Conservation (phyloP, 2,888 invertebrate species). For the Ornithoptera alexandrae region DNA sequence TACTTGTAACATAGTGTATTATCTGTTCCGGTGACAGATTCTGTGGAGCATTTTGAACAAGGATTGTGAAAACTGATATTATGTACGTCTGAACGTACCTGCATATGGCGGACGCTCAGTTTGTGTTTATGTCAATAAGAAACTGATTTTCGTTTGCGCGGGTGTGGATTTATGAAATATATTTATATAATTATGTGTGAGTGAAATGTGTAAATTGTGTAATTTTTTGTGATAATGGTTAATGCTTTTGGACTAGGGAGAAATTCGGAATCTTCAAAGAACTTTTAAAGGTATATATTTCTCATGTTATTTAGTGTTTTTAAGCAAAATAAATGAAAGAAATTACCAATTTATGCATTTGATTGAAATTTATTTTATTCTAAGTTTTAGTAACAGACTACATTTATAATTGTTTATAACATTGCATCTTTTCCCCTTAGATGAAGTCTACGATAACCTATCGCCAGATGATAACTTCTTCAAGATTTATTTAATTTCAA, state of each 20-base stretch:
- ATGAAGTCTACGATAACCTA: conserved; percentile 51
- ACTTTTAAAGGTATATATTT: conserved; percentile 75
- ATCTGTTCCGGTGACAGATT: conserved; percentile 39
- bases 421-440: background rate
- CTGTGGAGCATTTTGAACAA: conserved; percentile 36
- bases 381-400: background rate
- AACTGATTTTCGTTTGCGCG: conserved; percentile 78
- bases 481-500: conserved; percentile 34
- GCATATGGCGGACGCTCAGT: conserved; percentile 79
- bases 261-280: conserved; percentile 63
- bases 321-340: conserved; percentile 19
- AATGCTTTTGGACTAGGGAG: conserved; percentile 67
- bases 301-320: conserved; percentile 63
- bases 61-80: conserved; percentile 38
- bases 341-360: background rate
- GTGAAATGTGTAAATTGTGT: conserved; percentile 72
- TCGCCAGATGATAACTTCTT: conserved; percentile 64
- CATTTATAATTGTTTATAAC: conserved; percentile 27
- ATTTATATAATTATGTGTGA: conserved; percentile 65
- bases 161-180: conserved; percentile 72
- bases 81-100: conserved; percentile 68
- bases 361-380: background rate
- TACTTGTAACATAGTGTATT: conserved; percentile 30
- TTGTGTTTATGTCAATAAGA: conserved; percentile 80
- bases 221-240: conserved; percentile 73